Conservation (phyloP, 2,797 vertebrate species). For the Hydrolagus colliei region DNA sequence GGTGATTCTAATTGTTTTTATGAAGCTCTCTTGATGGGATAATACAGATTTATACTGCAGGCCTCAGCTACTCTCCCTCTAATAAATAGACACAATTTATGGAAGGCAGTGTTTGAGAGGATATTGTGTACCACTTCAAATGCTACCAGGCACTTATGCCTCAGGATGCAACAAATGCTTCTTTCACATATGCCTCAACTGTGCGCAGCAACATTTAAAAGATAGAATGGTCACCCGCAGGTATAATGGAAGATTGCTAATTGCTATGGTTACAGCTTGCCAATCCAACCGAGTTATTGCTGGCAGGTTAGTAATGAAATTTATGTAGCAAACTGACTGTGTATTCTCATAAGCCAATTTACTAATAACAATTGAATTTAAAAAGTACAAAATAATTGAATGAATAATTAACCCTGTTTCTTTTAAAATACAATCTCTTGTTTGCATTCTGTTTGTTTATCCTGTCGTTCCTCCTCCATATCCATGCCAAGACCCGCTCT, state of each 20-base stretch:
- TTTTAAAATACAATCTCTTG: not conserved
- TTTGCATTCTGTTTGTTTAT: not conserved
- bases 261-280: not conserved
- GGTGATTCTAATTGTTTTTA: no score
- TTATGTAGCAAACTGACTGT: not conserved
- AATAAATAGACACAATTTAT: not conserved
- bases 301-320: not conserved
- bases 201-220: not conserved
- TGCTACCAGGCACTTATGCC: not conserved
- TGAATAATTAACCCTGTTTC: no score
- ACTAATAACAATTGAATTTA: not conserved
- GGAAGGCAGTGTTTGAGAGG: not conserved
- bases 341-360: not conserved
- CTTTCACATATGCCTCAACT: not conserved
- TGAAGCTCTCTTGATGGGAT: not conserved
- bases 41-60: not conserved
- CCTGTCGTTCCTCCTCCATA: no score
- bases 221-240: not conserved
- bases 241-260: not conserved
- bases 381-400: not conserved
- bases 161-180: not conserved
- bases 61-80: not conserved
- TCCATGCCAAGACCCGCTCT: no score
- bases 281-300: not conserved
- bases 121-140: not conserved